Evolutionary conservation across 2,797 vertebrate species (phyloP), one percentile per base, ranked within the genome.

Genomic region (Karalla daura): DNA sequence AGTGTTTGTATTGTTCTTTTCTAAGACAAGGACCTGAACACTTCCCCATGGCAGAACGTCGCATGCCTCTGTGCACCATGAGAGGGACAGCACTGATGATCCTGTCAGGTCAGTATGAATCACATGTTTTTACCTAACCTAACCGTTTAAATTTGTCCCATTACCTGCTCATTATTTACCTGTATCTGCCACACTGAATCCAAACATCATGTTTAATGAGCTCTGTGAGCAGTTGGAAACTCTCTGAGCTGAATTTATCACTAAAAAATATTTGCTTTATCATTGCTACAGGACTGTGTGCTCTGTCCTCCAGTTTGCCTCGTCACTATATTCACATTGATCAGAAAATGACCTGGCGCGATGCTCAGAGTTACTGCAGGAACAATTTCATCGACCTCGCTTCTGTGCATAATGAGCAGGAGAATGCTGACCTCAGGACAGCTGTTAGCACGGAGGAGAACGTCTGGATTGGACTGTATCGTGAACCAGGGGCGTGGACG

Each of bases 331-430:
- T 18, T 21, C 21, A 58, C 7, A 23, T 59, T 27, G 9, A 51
- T 40, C 0, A 28, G 11, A 5, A 4, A 18, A 10, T 27, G 20
- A 17, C 23, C 7, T 51, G 54, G 46, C 1, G 5, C 4, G 17
- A 52, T 10, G 46, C 54, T 14, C 46, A 30, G 46, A 45, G 30
- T 13, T 68, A 51, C 65, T 52, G 65, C 65, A 68, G 46, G 18
- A 1, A 3, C 8, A 41, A 11, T 9, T 43, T 51, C 60, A 32
- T 15, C 35, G 15, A 37, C 35, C 35, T 37, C 5, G 35, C 35
- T 15, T 37, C 35, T 37, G 35, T 37, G 14, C 35, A n/a, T 7
- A n/a, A 37, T 37, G 5, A 7, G 15, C 5, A 17, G 17, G 15
- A 37, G 5, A 6, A 2, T 1, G 15, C 5, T n/a, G 6, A 37